Conservation (phyloP, 2,888 invertebrate genomes). For the Dichetophora obliterata region DNA sequence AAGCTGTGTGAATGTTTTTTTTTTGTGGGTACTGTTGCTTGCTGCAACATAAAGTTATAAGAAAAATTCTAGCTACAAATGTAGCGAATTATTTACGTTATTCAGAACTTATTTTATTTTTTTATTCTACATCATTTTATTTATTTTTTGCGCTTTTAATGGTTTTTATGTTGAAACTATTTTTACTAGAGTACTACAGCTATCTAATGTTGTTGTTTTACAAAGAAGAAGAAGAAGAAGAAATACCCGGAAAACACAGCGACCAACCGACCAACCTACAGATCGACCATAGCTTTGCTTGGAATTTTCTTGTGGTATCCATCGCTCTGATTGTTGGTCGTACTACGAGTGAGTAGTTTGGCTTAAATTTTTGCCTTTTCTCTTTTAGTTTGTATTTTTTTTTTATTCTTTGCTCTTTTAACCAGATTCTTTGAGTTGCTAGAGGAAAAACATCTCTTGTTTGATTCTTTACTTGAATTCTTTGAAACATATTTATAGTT, state of each 20-base stretch:
- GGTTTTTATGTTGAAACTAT: neutral
- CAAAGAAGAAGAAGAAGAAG: neutral
- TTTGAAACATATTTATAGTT: neutral
- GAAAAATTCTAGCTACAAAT: neutral
- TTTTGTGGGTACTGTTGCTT: neutral
- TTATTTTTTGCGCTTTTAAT: neutral
- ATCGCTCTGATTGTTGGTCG: neutral
- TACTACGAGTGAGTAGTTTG: neutral
- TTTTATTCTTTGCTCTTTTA: neutral
- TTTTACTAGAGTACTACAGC: neutral
- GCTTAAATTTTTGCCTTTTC: neutral
- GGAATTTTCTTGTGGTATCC: neutral
- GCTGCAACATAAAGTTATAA: neutral
- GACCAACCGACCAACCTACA: neutral
- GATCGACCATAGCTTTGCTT: neutral
- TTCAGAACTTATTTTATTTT: constrained; percentile 14
- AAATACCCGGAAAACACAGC: neutral
- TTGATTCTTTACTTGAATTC: constrained; percentile 1
- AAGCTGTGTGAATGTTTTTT: too few relatives aligned
- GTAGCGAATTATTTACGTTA: constrained; percentile 31
- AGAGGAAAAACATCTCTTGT: neutral
- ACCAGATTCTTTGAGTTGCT: constrained; percentile 8
- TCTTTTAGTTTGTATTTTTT: too few relatives aligned
- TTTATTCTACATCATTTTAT: neutral
- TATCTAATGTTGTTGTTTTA: neutral